These are phyloP conservation scores for Eumaeus atala DNA, from an alignment of 1,140 invertebrate genomes.

Conservation along the genomic window DNA sequence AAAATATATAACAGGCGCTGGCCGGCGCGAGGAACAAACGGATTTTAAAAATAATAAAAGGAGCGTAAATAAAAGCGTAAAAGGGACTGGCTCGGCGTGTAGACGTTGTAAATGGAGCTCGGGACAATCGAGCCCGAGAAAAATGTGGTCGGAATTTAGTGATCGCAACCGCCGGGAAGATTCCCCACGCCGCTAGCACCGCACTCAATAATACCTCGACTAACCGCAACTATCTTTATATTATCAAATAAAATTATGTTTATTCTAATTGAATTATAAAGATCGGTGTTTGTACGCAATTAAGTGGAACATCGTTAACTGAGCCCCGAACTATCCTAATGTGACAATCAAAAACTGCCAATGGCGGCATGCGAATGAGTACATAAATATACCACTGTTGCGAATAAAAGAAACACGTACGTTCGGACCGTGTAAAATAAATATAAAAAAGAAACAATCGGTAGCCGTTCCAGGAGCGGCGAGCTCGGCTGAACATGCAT, in stretches of 20 bases:
- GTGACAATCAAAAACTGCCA: no score
- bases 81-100: constrained; percentile 71
- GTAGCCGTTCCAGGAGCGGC: constrained; percentile 37
- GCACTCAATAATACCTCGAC: constrained; percentile 51
- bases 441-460: constrained; percentile 42
- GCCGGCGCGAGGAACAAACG: constrained; percentile 69
- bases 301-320: no score
- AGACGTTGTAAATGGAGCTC: constrained; percentile 73
- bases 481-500: constrained; percentile 23
- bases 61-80: constrained; percentile 73
- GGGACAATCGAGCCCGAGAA: constrained; percentile 66
- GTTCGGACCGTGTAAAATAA: constrained; percentile 22
- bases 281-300: no score
- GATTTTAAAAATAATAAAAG: constrained; percentile 74
- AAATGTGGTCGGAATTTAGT: constrained; percentile 68
- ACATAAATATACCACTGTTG: no score
- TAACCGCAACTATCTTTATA: constrained; percentile 27
- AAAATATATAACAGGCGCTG: constrained; percentile 46
- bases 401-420: constrained; percentile 4
- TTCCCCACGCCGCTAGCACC: constrained; percentile 36
- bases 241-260: no score
- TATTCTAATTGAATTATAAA: no score
- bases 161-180: constrained; percentile 56
- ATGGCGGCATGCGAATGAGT: no score
- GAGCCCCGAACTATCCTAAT: no score